Percentiles rank a stretch among this genome's conserved stretches.
phyloP scores from a whole-genome alignment of 2,888 invertebrate species.

The Torymus auratus region DNA sequence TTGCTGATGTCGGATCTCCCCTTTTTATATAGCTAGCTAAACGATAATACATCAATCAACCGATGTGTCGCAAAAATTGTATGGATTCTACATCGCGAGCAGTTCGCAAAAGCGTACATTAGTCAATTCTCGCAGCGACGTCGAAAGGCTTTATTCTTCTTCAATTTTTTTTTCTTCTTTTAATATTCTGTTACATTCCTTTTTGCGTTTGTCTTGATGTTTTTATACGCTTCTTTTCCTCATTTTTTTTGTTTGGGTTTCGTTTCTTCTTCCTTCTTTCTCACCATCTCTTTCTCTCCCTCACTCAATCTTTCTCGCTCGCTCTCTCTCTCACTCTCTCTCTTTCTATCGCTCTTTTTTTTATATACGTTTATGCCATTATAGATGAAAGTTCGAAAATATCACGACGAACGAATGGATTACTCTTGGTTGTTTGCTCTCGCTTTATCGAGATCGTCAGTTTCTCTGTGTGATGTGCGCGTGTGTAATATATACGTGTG shows the following conservation, averaged over 20 bases:
- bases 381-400: constrained; percentile 54
- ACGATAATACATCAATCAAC: constrained; percentile 67
- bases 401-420: constrained; percentile 48
- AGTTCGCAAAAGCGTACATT: constrained; percentile 58
- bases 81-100: constrained; percentile 58
- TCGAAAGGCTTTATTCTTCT: constrained; percentile 56
- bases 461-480: too few species aligned
- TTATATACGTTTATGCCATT: constrained; percentile 35
- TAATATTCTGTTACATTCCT: constrained; percentile 36
- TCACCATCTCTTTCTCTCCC: background rate
- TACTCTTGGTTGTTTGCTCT: constrained; percentile 6
- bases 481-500: too few species aligned
- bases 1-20: constrained; percentile 44
- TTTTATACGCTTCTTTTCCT: too few species aligned
- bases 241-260: constrained; percentile 1
- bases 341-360: background rate
- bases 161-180: constrained; percentile 29
- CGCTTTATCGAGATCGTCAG: background rate
- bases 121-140: constrained; percentile 59
- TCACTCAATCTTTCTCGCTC: too few species aligned
- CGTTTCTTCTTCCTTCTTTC: constrained; percentile 59
- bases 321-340: background rate
- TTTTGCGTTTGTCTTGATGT: constrained; percentile 6
- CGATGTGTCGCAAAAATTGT: constrained; percentile 61
- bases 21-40: constrained; percentile 62